Evolutionary conservation across 2,797 vertebrate genomes (phyloP), one percentile per base, ranked within the genome.

Genomic region (Leptatherina wallacei): DNA sequence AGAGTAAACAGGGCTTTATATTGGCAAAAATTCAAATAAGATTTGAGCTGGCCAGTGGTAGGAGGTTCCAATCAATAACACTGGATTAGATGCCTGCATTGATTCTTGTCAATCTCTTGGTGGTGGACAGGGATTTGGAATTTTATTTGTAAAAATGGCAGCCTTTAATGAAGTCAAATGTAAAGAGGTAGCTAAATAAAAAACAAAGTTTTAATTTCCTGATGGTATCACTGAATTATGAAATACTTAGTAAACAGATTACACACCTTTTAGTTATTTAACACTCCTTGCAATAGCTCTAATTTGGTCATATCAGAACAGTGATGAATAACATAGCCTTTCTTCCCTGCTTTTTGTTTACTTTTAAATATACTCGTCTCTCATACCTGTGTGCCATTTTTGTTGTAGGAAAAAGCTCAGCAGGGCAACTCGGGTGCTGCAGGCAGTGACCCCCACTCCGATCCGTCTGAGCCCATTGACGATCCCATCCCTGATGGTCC

Each of bases 341-440:
- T 6, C 14, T 27, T 55, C 52, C 6, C 20, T 16, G 13, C 30
- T 22, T 33, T 62, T 30, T 61, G 7, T 29, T n/a, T 11, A 20
- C 4, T 47, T n/a, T n/a, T n/a, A n/a, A n/a, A 32, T 2, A 6
- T 18, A 32, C 29, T 18, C 0, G 13, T 29, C 33, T 47, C 13
- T 58, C 10, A 47, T 63, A 0, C 1, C 3, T 75, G 20, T 51
- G 1, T 7, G 1, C 13, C 6, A 0, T 72, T 38, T 85, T 2
- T 74, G 16, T 81, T 87, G n/a, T 62, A 97, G 92, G 97, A 98
- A 91, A 98, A 98, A 87, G 96, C 97, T 80, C 96, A 96, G 69
- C 93, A 93, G 85, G 84, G 86, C 61, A 89, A 78, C 61, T 18
- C 62, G 69, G 94, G 93, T 47, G 77, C 90, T 80, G 82, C 88